These are phyloP conservation scores for Heliconius aoede DNA, from an alignment of 2,888 invertebrate species.

Conservation along the genomic window DNA sequence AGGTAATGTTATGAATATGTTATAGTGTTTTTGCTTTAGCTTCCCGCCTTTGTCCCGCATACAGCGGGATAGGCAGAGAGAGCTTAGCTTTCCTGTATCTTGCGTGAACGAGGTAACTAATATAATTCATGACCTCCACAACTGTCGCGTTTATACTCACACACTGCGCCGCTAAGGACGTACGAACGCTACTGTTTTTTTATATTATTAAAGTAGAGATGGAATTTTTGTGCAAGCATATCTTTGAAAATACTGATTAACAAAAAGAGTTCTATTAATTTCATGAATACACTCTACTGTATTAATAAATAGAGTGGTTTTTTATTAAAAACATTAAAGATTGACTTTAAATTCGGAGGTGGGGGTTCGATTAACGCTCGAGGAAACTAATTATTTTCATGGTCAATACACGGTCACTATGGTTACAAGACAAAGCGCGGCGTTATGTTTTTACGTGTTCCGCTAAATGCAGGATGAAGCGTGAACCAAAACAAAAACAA, in stretches of 20 bases:
- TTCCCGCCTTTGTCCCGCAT: background rate
- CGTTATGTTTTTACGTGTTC: background rate
- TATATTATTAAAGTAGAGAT: too few species aligned
- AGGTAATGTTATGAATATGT: slow-evolving; percentile 71
- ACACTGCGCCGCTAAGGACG: too few species aligned
- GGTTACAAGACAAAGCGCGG: background rate
- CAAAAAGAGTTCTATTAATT: too few species aligned
- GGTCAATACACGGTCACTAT: too few species aligned
- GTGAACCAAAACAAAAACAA: background rate
- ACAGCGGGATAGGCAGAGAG: background rate
- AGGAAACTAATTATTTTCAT: too few species aligned
- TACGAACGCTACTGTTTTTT: too few species aligned
- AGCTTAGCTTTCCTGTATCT: background rate
- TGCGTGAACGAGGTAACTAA: background rate
- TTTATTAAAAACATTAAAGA: background rate
- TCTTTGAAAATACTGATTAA: too few species aligned
- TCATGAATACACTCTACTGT: background rate
- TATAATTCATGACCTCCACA: background rate
- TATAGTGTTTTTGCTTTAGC: background rate
- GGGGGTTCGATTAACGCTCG: background rate
- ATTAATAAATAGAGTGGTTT: slow-evolving; percentile 1
- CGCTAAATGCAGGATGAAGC: background rate
- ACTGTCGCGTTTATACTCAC: too few species aligned
- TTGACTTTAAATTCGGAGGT: background rate
- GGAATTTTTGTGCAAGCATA: too few species aligned